Evolutionary conservation across 2,888 invertebrate genomes (phyloP).

Genomic region (Stramonita haemastoma): DNA sequence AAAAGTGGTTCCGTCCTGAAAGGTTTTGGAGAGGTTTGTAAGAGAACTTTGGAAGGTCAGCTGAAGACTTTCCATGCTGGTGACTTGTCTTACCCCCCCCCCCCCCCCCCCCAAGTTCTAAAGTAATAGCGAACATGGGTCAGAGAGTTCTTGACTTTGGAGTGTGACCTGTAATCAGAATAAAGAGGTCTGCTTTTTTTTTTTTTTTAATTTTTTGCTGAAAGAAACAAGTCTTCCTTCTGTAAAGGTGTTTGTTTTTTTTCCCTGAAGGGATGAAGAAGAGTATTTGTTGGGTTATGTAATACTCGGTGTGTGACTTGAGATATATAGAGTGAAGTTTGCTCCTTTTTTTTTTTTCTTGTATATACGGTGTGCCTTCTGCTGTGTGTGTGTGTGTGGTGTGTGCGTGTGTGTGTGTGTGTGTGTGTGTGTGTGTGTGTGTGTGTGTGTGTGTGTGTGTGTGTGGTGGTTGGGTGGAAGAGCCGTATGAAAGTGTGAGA

Average conservation of each 20-base stretch:
- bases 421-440: neutral
- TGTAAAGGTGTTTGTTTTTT: neutral
- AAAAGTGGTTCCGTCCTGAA: too few relatives aligned
- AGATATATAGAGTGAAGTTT: neutral
- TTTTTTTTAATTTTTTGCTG: neutral
- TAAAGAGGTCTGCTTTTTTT: neutral
- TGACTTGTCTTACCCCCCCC: neutral
- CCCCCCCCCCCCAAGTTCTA: neutral
- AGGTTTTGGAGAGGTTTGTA: too few relatives aligned
- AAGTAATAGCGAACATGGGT: neutral
- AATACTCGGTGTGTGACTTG: slow-evolving; percentile 6
- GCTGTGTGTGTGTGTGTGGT: neutral
- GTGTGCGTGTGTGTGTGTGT: neutral
- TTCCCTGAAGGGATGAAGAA: neutral
- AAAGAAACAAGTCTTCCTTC: neutral
- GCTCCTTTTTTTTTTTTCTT: neutral
- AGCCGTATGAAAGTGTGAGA: too few relatives aligned
- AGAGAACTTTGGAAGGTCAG: neutral
- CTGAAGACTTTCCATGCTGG: neutral
- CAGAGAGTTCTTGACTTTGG: neutral
- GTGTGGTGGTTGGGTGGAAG: neutral
- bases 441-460: neutral
- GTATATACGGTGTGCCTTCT: too few relatives aligned
- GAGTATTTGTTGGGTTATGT: neutral
- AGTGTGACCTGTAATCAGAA: neutral